Evolutionary conservation across 2,888 invertebrate species (phyloP).

Genomic region (Hartigia nigra): DNA sequence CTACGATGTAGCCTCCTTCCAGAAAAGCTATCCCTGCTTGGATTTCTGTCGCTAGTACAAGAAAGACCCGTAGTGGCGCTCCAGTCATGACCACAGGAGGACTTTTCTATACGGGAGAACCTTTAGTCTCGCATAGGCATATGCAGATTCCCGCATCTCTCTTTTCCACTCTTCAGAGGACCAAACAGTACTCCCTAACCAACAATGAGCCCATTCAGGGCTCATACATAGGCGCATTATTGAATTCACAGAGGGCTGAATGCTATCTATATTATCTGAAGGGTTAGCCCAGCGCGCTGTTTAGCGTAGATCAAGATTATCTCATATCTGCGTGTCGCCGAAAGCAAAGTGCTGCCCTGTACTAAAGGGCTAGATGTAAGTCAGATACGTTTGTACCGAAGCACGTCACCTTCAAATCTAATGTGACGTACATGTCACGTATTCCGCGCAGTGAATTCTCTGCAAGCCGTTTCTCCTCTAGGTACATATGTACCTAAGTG

Average conservation of each 20-base stretch:
- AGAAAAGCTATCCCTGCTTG: not conserved
- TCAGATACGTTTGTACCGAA: slow-evolving; percentile 50
- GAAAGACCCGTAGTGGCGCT: not conserved
- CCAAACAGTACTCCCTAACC: slow-evolving; percentile 31
- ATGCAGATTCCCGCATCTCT: slow-evolving; percentile 36
- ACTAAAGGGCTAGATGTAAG: slow-evolving; percentile 45
- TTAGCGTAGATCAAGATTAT: slow-evolving; percentile 65
- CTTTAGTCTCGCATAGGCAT: not conserved
- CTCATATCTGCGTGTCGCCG: slow-evolving; percentile 57
- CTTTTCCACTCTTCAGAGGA: slow-evolving; percentile 14
- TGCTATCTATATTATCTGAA: slow-evolving; percentile 65
- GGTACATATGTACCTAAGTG: not conserved
- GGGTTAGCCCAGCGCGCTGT: slow-evolving; percentile 52
- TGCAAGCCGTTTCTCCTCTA: not conserved
- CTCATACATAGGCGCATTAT: slow-evolving; percentile 54
- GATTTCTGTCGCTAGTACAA: not conserved
- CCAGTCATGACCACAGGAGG: not conserved
- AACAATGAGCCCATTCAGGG: slow-evolving; percentile 56
- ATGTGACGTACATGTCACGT: slow-evolving; percentile 65
- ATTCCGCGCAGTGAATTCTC: slow-evolving; percentile 24
- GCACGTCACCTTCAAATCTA: slow-evolving; percentile 60
- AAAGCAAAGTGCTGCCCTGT: slow-evolving; percentile 57
- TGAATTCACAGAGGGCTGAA: slow-evolving; percentile 58
- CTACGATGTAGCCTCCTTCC: not conserved
- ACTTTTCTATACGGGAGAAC: not conserved